Evolutionary conservation across 2,113 vertebrate species (phyloP).

Genomic region (Pao palembangensis): DNA sequence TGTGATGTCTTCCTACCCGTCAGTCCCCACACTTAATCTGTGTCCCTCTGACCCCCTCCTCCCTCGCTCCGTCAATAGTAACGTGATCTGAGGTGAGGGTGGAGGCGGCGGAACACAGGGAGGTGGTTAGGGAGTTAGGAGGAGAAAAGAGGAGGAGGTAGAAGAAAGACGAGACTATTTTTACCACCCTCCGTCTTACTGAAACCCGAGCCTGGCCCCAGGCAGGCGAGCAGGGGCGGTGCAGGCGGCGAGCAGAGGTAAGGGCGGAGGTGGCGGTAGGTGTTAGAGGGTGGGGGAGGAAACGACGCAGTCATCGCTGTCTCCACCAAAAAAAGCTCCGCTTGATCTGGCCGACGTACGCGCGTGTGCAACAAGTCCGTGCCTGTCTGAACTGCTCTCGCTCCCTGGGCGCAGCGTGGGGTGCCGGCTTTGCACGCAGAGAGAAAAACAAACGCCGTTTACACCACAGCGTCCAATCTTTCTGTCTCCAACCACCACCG

Average conservation of each 20-base stretch:
- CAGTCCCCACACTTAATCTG: constrained; percentile 54
- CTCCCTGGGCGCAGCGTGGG: constrained; percentile 54
- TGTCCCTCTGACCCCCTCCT: constrained; percentile 49
- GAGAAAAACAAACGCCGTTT: constrained; percentile 64
- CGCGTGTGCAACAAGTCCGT: constrained; percentile 40
- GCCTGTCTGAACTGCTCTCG: constrained; percentile 60
- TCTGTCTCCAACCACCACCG: constrained; percentile 32
- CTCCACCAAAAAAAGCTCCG: constrained; percentile 58
- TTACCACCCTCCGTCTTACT: constrained; percentile 68
- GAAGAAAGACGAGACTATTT: constrained; percentile 69
- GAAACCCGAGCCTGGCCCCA: constrained; percentile 77
- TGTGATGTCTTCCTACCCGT: constrained; percentile 51
- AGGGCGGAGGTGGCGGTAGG: constrained; percentile 5
- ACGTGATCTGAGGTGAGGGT: constrained; percentile 69
- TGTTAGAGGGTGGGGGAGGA: constrained; percentile 21
- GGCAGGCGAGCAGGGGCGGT: constrained; percentile 70
- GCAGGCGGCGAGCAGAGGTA: constrained; percentile 63
- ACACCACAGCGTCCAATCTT: constrained; percentile 60
- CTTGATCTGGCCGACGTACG: constrained; percentile 67
- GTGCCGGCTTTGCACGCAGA: constrained; percentile 47
- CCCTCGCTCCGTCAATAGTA: constrained; percentile 63
- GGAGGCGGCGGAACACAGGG: constrained; percentile 47
- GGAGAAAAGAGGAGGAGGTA: constrained; percentile 44
- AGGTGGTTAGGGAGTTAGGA: constrained; percentile 55
- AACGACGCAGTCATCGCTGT: constrained; percentile 58